Evolutionary conservation across 2,113 vertebrate genomes (phyloP).

Genomic region (Coregonus clupeaformis): DNA sequence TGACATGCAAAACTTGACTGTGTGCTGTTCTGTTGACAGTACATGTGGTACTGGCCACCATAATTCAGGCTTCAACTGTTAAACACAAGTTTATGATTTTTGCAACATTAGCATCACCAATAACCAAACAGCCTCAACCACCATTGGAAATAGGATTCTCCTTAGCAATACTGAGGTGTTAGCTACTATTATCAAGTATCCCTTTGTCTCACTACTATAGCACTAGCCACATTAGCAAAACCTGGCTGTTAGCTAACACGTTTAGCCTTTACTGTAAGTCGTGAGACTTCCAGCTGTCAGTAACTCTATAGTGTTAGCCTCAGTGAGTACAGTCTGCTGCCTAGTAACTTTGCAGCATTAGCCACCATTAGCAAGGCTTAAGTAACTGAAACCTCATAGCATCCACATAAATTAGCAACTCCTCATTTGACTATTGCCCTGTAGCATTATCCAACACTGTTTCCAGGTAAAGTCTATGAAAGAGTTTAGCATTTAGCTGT

Average conservation of each 20-base stretch:
- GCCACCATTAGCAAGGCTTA: not conserved
- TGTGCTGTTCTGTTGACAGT: no score
- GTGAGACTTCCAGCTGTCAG: not conserved
- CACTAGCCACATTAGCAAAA: conserved; percentile 18
- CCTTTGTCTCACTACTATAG: not conserved
- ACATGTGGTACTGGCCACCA: no score
- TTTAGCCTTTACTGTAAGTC: not conserved
- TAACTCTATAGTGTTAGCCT: not conserved
- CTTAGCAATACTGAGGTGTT: not conserved
- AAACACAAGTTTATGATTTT: no score
- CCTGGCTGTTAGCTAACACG: not conserved
- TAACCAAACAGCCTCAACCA: no score
- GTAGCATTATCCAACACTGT: no score
- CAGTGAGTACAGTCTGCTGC: not conserved
- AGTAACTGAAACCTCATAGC: not conserved
- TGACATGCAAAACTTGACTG: no score
- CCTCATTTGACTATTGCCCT: not conserved
- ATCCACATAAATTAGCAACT: not conserved
- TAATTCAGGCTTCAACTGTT: no score
- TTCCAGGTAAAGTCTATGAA: no score
- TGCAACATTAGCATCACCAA: no score
- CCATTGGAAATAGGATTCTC: no score
- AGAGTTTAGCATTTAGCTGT: no score
- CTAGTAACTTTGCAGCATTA: not conserved
- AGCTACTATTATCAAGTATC: not conserved